phyloP scores from a whole-genome alignment of 2,113 vertebrate species.

The Periophthalmus modestus region DNA sequence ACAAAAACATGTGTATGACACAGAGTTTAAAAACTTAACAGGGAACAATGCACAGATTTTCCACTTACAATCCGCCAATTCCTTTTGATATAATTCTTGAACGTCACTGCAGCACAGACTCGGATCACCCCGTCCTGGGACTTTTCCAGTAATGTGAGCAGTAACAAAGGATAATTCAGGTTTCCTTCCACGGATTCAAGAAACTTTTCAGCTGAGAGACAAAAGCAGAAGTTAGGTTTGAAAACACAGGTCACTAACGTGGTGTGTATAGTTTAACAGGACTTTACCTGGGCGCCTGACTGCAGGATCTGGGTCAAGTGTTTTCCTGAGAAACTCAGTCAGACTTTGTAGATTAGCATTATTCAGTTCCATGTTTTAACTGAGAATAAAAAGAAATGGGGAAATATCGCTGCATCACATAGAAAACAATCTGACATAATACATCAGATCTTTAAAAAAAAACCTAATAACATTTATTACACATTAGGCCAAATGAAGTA shows the following conservation, averaged over 20 bases:
- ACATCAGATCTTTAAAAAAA: neutral
- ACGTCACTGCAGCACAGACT: slow-evolving; percentile 95
- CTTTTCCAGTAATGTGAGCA: slow-evolving; percentile 92
- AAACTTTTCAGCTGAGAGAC: slow-evolving; percentile 90
- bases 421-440: neutral
- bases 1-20: neutral
- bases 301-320: slow-evolving; percentile 91
- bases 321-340: slow-evolving; percentile 95
- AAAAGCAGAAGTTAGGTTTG: neutral
- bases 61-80: slow-evolving; percentile 97
- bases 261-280: neutral
- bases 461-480: neutral
- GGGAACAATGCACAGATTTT: neutral
- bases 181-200: slow-evolving; percentile 95
- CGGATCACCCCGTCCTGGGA: slow-evolving; percentile 96
- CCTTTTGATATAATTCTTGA: slow-evolving; percentile 99
- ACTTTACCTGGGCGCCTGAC: slow-evolving; percentile 90
- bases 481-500: neutral
- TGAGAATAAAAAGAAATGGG: neutral
- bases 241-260: neutral
- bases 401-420: neutral
- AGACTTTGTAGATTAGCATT: slow-evolving; percentile 93
- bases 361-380: slow-evolving; percentile 89
- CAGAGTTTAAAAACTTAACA: neutral
- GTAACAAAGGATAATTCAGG: slow-evolving; percentile 93